These are phyloP conservation scores for Potamarius usumacintae DNA, from an alignment of 2,113 vertebrate species.

Conservation along the genomic window DNA sequence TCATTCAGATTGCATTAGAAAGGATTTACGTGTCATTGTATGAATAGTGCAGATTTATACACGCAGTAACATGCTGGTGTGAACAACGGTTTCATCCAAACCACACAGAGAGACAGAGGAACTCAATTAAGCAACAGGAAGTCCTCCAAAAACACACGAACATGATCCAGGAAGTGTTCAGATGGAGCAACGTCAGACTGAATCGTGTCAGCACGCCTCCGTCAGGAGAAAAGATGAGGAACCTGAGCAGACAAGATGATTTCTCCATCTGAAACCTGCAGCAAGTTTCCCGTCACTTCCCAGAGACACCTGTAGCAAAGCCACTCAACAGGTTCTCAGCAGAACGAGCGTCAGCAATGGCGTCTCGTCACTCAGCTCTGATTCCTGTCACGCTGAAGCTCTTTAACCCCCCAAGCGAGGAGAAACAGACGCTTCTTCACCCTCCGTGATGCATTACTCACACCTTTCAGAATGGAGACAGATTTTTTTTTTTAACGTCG, in stretches of 20 bases:
- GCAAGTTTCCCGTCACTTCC: slow-evolving; percentile 47
- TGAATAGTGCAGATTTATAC: not conserved
- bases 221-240: not conserved
- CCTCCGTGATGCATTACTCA: slow-evolving; percentile 50
- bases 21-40: not conserved
- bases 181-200: slow-evolving; percentile 39
- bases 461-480: slow-evolving; percentile 41
- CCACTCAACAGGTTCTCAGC: slow-evolving; percentile 11
- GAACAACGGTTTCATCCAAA: not conserved
- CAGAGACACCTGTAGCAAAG: slow-evolving; percentile 54
- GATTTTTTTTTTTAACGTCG: not conserved
- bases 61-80: not conserved
- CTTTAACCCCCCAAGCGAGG: slow-evolving; percentile 40
- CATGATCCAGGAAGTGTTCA: not conserved
- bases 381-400: slow-evolving; percentile 52
- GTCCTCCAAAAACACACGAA: not conserved
- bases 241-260: slow-evolving; percentile 15
- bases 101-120: not conserved
- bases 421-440: slow-evolving; percentile 38
- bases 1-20: not conserved
- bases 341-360: not conserved
- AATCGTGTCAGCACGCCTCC: slow-evolving; percentile 13
- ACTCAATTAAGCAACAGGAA: not conserved
- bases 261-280: slow-evolving; percentile 42
- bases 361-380: slow-evolving; percentile 43